Evolutionary conservation across 1,140 invertebrate species (phyloP), one percentile per base, ranked within the genome.

Genomic region (Latrodectus geometricus): DNA sequence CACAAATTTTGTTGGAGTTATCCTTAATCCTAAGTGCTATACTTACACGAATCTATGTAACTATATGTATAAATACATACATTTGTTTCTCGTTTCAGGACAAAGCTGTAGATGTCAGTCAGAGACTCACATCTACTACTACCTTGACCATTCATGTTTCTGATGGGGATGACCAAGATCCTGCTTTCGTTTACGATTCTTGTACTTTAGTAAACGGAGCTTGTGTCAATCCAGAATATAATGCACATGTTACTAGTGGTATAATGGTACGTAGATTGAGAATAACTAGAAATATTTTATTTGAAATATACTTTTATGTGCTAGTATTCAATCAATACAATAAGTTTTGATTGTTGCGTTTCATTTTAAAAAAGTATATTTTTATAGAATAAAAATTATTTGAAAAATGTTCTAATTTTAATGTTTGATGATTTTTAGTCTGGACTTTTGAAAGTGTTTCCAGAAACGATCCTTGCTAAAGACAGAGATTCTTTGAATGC

Each of bases 401-500:
- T 65, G n/a, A 65, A n/a, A 65, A 65, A 65, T 14, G n/a, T 65
- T 4, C n/a, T 7, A 65, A 35, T 35, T 35, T 35, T 5, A 35
- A 35, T 35, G 48, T 80, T 66, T 54, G 12, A 61, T n/a, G 50
- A 14, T n/a, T 84, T 66, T 68, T 20, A 87, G 88, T 94, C 95
- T 35, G 96, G 96, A 0, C 94, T 96, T 56, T 92, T 97, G 1
- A 94, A 94, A 80, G 94, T 97, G 35, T 92, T 93, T n/a, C 96
- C 96, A 0, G 96, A 97, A 89, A 95, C 96, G 89, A 96, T 97
- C 78, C 95, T 96, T 91, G 96, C 96, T 0, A 93, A 96, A 0
- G 96, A 97, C 90, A 95, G 96, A 93, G 96, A 97, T 90, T 96
- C 96, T 0, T 93, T 97, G 12, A 95, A 96, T 89, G 93, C 95